phyloP scores from a whole-genome alignment of 1,140 invertebrate species.

The Calosoma granatense region DNA sequence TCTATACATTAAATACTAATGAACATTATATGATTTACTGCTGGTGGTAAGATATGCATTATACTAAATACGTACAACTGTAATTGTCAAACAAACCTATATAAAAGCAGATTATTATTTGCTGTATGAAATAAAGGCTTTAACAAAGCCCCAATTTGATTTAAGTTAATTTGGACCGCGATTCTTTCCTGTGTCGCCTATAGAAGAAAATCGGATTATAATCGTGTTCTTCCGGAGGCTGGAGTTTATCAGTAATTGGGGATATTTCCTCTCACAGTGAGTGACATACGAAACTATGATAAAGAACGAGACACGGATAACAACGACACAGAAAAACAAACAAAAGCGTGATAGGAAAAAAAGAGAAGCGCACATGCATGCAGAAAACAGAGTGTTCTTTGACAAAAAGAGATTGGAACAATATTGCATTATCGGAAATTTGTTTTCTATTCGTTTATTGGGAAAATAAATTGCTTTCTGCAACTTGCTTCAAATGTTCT shows the following conservation, averaged over 20 bases:
- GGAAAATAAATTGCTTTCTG: conserved; percentile 5
- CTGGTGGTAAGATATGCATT: too few species aligned
- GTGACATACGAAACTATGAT: neutral
- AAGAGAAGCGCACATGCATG: neutral
- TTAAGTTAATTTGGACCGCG: neutral
- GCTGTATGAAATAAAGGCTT: too few species aligned
- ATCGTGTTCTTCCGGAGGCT: neutral
- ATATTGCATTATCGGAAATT: conserved; percentile 7
- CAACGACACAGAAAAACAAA: neutral
- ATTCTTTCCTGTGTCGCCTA: neutral
- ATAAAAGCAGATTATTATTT: too few species aligned
- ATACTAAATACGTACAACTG: too few species aligned
- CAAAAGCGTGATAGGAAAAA: neutral
- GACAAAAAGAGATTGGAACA: conserved; percentile 1
- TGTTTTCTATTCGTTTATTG: conserved; percentile 9
- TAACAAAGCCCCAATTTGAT: neutral
- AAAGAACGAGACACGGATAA: neutral
- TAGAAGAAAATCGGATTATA: neutral
- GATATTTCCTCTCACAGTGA: neutral
- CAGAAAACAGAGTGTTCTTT: neutral
- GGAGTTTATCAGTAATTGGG: neutral
- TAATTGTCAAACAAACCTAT: too few species aligned
- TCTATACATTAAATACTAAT: too few species aligned
- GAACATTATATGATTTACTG: too few species aligned
- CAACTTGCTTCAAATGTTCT: too few species aligned